Percentiles rank a stretch among this genome's conserved stretches.
Conservation (phyloP, 2,113 vertebrate species). For the Cisticola juncidis region DNA sequence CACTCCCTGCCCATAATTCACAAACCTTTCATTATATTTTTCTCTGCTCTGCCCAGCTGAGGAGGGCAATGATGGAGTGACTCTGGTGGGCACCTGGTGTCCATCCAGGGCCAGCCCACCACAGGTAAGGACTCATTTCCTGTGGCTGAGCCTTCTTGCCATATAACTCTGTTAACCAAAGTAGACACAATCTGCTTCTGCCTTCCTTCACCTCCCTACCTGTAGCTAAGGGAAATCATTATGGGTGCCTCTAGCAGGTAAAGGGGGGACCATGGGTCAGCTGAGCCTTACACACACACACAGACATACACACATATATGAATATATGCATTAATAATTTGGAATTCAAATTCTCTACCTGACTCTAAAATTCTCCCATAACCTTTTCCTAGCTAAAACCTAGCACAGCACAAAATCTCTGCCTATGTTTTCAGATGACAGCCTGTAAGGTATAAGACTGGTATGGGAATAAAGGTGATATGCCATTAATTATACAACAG, state of each 20-base stretch:
- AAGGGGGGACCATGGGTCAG: not conserved
- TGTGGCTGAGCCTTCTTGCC: not conserved
- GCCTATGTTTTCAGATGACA: slow-evolving; percentile 19
- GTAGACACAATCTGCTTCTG: not conserved
- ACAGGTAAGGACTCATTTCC: not conserved
- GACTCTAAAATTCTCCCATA: not conserved
- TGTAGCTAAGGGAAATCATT: not conserved
- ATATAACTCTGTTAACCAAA: not conserved
- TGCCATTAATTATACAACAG: slow-evolving; percentile 57
- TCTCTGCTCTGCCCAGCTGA: not conserved
- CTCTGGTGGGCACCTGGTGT: not conserved
- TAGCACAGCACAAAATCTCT: not conserved
- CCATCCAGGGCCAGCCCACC: not conserved
- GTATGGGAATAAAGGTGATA: slow-evolving; percentile 40
- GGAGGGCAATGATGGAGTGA: not conserved
- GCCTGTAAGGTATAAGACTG: not conserved
- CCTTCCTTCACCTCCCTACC: not conserved
- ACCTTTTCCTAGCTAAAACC: not conserved
- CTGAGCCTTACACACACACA: not conserved
- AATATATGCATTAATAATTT: not conserved
- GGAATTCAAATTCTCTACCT: not conserved
- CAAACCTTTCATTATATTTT: not conserved
- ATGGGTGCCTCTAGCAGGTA: not conserved
- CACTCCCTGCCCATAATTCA: not conserved
- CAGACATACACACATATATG: not conserved